Percentiles rank a stretch among this genome's conserved stretches.
Evolutionary conservation across 2,888 invertebrate genomes (phyloP).

Genomic region (Pyrochroa serraticornis): DNA sequence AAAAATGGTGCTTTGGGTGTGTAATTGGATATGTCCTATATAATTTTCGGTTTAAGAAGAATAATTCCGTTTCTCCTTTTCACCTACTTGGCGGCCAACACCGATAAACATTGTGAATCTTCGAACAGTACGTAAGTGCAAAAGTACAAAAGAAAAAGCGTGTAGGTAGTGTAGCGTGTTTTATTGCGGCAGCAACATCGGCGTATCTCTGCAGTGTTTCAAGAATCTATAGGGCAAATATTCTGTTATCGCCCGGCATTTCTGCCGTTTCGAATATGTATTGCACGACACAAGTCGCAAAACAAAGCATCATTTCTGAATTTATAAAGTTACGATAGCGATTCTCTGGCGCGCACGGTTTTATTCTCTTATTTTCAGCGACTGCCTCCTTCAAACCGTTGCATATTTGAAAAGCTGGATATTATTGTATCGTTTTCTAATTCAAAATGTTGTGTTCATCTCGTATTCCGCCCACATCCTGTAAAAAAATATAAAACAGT

Average conservation of each 20-base stretch:
- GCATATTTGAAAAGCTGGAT: conserved; percentile 32
- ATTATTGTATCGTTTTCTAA: conserved; percentile 32
- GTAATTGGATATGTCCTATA: no score
- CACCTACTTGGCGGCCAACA: no score
- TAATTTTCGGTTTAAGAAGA: no score
- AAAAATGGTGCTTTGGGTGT: no score
- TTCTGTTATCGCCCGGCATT: conserved; percentile 33
- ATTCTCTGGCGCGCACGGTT: conserved; percentile 27
- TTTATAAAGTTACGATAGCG: conserved; percentile 37
- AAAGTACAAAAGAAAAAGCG: not conserved
- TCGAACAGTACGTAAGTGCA: no score
- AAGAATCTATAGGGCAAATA: conserved; percentile 31
- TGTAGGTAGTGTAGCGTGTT: conserved; percentile 6
- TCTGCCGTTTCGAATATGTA: conserved; percentile 33
- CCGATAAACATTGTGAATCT: no score
- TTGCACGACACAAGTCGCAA: conserved; percentile 36
- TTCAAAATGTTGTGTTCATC: conserved; percentile 21
- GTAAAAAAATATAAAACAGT: conserved; percentile 15
- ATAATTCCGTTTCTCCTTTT: no score
- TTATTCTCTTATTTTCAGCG: conserved; percentile 22
- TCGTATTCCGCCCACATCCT: not conserved
- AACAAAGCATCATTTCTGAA: conserved; percentile 37
- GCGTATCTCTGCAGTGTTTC: conserved; percentile 20
- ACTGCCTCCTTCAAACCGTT: conserved; percentile 26
- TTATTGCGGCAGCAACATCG: conserved; percentile 19